Conservation (phyloP, 2,113 vertebrate species). For the Lagopus leucura region DNA sequence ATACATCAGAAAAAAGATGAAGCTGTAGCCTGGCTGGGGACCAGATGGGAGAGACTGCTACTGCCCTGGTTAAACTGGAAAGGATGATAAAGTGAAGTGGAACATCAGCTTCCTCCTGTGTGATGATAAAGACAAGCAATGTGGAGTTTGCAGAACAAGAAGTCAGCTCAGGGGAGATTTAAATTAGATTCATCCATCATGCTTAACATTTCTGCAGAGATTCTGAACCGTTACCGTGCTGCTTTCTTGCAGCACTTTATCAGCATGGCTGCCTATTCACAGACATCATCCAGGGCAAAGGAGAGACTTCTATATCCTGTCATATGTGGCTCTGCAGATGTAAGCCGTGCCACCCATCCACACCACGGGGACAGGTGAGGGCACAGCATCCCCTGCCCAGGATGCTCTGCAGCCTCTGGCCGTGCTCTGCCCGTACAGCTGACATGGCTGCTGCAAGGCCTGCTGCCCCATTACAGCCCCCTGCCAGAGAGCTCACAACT, state of each 20-base stretch:
- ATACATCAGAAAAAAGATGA: constrained; percentile 39
- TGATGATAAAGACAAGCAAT: constrained; percentile 58
- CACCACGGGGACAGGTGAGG: accelerated
- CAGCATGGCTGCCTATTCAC: background rate
- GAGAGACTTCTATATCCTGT: background rate
- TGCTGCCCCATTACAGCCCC: background rate
- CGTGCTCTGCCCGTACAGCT: too few relatives aligned
- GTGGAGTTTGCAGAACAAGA: constrained; percentile 34
- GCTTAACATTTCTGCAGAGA: constrained; percentile 28
- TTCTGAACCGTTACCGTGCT: background rate
- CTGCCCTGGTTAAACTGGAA: constrained; percentile 2
- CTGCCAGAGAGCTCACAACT: background rate
- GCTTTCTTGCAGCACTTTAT: background rate
- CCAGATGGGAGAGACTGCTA: background rate
- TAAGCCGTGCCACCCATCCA: accelerated
- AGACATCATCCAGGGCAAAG: background rate
- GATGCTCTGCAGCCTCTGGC: background rate
- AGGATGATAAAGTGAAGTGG: constrained; percentile 52
- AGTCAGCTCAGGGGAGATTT: constrained; percentile 60
- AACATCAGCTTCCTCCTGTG: constrained; percentile 50
- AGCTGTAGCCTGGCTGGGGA: constrained; percentile 1
- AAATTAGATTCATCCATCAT: constrained; percentile 69
- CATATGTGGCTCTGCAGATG: accelerated
- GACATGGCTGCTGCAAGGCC: background rate
- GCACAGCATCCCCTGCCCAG: background rate